Evolutionary conservation across 2,113 vertebrate species (phyloP), one percentile per base, ranked within the genome.

Genomic region (Eptesicus fuscus): DNA sequence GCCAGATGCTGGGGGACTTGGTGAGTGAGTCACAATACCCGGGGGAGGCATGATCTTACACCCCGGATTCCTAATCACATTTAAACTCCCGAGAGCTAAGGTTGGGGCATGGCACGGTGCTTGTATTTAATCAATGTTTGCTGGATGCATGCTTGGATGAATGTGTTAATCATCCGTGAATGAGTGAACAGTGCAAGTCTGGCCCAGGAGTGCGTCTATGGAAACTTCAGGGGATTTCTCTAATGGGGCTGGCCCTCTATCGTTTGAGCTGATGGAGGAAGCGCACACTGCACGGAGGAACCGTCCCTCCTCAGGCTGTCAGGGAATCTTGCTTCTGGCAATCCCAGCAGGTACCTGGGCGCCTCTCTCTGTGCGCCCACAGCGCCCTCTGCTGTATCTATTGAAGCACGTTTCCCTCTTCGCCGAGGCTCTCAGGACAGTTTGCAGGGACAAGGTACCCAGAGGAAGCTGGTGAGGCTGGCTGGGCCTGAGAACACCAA

Each of bases 261-360:
- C n/a, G 47, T 71, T 9, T 20, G 28, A 30, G 30, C 12, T 32
- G 2, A 63, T 2, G 35, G 9, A 83, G 17, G 90, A 79, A 35
- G 53, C 3, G 1, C 35, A 18, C 83, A 10, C 0, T 1, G 9
- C 14, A 61, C 63, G 25, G 17, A 16, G 82, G 53, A 14, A 40
- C 37, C 1, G 5, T 10, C 28, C 13, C 74, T 73, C 22, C 80
- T 35, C 53, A 25, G 28, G 32, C 65, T 2, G 14, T 65, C 7
- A 10, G 51, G 56, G 11, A 44, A 71, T 20, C 56, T 2, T 12
- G 17, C 13, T 44, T 9, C 5, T 67, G 70, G 53, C 17, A 0
- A 0, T 7, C 0, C 0, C 11, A 2, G 23, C 10, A 4, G 25
- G 1, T 14, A 17, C 28, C n/a, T 0, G 0, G 5, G 32, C 0